Evolutionary conservation across 2,113 vertebrate genomes (phyloP), one percentile per base, ranked within the genome.

Genomic region (Sapayoa aenigma): DNA sequence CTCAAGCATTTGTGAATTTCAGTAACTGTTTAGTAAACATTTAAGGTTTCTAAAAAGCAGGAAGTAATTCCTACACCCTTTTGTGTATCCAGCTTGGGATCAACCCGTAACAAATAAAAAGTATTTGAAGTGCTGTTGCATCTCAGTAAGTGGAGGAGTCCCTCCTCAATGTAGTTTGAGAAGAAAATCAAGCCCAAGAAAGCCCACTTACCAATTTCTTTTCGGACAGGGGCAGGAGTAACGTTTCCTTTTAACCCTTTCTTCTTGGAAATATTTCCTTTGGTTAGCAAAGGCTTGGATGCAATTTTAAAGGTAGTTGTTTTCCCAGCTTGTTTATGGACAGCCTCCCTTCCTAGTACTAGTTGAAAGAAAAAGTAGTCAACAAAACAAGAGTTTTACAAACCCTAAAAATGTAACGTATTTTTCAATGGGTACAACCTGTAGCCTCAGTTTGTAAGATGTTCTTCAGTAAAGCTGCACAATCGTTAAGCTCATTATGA

Each of bases 401-500:
- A 46, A 76, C 75, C 12, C 9, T 46, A 87, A 62, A 89, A 71
- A 47, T 0, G 0, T 44, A 84, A 60, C 12, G 20, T 83, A 24
- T 49, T 85, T 42, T 82, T 82, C 27, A 89, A 30, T 35, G 44
- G 46, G 20, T 94, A 91, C 83, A 87, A 99, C 98, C 98, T 98
- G 96, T 35, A 33, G 92, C 75, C 5, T 99, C 98, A 62, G 97
- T 98, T 92, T 98, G 97, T 47, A 99, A 98, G 74, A 99, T 98
- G 78, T 95, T 98, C 81, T 96, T 93, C 44, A 99, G 98, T 92
- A 99, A 98, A 90, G 98, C 97, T 47, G 99, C 98, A 97, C 99
- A 99, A 23, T 96, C 98, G 83, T 99, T 98, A 92, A 99, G 98
- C 18, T 98, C 99, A 24, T 95, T 83, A 65, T 98, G 97, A 56